Base-by-base conservation (phyloP, 2,113 vertebrate species). In the Carettochelys insculpta region DNA sequence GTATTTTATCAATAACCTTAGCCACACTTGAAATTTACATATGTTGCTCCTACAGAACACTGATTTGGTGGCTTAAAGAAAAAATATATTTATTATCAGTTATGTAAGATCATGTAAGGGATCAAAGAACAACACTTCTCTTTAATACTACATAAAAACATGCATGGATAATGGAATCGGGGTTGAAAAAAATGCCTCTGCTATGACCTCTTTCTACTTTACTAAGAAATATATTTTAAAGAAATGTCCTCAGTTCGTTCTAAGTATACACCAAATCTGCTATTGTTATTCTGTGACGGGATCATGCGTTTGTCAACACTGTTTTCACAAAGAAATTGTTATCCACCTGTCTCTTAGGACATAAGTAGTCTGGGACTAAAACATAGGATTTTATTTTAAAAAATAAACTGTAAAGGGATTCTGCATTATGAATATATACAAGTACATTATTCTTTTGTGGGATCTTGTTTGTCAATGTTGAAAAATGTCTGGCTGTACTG, bases 161-260 rank as follows among this genome's bases (percentile, higher is more conserved):
- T 0, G 0, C 38, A 56, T 22, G 0, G 4, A 17, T 71, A 81
- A 79, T 19, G n/a, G 5, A 71, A 11, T 2, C 38, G 45, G 2
- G 5, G 25, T 16, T 75, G 68, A 25, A 25, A 43, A 65, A 71
- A 45, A 75, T 45, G 1, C 22, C 13, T 54, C 38, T 4, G 50
- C 1, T 76, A 4, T 1, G 9, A 31, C 20, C 3, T 86, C 56
- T 52, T 86, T 58, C 38, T 80, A 19, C 43, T 8, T 34, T 80
- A 31, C 3, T 11, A n/a, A 14, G 6, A 85, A 65, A 1, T 0
- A 54, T 6, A 84, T 77, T 31, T 3, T 83, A 43, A 10, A 82
- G 68, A 65, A 65, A 65, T n/a, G 13, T 80, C 89, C 3, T 76
- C 12, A 47, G 22, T 73, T 75, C 38, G 12, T 65, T 76, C 68